phyloP scores from a whole-genome alignment of 2,797 vertebrate genomes.

The Uromys caudimaculatus region DNA sequence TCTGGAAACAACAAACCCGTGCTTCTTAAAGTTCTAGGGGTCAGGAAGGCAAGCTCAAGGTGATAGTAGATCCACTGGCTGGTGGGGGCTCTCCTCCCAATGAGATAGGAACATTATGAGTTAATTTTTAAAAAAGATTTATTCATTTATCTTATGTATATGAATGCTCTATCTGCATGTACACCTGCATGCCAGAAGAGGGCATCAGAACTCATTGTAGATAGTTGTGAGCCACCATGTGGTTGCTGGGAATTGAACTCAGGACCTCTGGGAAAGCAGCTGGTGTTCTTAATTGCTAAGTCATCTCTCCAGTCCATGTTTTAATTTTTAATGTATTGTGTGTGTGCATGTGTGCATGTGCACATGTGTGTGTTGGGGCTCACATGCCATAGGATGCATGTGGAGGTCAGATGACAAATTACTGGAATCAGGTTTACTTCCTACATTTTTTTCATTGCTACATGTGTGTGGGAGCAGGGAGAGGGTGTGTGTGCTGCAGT shows the following conservation, averaged over 20 bases:
- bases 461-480: not conserved
- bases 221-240: not conserved
- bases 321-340: not conserved
- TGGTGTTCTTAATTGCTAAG: not conserved
- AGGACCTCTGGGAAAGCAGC: not conserved
- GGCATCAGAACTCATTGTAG: not conserved
- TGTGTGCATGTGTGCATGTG: not conserved
- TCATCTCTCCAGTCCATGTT: not conserved
- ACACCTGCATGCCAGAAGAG: not conserved
- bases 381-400: not conserved
- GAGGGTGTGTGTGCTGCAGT: not conserved
- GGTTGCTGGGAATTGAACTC: not conserved
- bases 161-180: not conserved
- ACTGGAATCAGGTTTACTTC: not conserved
- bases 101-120: not conserved
- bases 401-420: not conserved
- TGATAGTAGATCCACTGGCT: not conserved
- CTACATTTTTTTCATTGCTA: not conserved
- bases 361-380: not conserved
- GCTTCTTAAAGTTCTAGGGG: not conserved
- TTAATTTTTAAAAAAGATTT: not conserved
- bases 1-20: not conserved
- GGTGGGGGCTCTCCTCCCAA: not conserved
- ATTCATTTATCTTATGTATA: not conserved
- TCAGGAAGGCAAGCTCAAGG: not conserved